A percentile compares a stretch with the other conserved stretches of the same genome.
These are phyloP conservation scores for Triplophysa bombifrons DNA, from an alignment of 2,797 vertebrate species.

Conservation along the genomic window DNA sequence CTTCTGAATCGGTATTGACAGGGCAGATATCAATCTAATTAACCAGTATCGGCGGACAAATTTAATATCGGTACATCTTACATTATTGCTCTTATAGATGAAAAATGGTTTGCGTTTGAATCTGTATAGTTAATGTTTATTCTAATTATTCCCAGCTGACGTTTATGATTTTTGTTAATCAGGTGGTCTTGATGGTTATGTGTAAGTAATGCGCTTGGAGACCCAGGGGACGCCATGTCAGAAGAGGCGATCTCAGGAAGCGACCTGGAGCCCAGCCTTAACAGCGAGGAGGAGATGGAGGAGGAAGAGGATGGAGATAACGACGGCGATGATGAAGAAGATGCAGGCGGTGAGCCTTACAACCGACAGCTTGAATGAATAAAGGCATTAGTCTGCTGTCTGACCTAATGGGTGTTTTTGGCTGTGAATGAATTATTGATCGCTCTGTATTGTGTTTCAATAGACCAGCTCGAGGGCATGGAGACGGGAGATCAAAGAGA, in stretches of 20 bases:
- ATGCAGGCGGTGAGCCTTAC: conserved; percentile 17
- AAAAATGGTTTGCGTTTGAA: too few species aligned
- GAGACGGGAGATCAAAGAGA: conserved; percentile 77
- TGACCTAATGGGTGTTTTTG: background rate
- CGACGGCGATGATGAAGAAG: conserved; percentile 65
- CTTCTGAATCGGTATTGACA: too few species aligned
- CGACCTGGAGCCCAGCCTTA: conserved; percentile 93
- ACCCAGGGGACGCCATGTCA: conserved; percentile 92
- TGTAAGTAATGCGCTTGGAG: conserved; percentile 91
- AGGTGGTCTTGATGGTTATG: conserved; percentile 79
- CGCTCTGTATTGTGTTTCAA: conserved; percentile 34
- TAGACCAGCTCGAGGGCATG: conserved; percentile 84
- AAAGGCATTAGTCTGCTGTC: background rate
- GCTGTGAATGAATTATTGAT: background rate
- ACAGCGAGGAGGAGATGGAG: conserved; percentile 77
- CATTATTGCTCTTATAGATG: too few species aligned
- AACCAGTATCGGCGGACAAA: too few species aligned
- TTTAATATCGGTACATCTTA: too few species aligned
- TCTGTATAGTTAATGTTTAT: too few species aligned
- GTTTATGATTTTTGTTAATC: conserved; percentile 8
- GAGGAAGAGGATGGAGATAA: conserved; percentile 67
- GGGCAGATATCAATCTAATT: too few species aligned
- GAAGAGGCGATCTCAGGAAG: conserved; percentile 97
- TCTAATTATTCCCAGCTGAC: too few species aligned
- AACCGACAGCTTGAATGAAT: background rate